Base-by-base conservation (phyloP, 1,140 invertebrate species). In the honey bee (Apis mellifera) region DNA sequence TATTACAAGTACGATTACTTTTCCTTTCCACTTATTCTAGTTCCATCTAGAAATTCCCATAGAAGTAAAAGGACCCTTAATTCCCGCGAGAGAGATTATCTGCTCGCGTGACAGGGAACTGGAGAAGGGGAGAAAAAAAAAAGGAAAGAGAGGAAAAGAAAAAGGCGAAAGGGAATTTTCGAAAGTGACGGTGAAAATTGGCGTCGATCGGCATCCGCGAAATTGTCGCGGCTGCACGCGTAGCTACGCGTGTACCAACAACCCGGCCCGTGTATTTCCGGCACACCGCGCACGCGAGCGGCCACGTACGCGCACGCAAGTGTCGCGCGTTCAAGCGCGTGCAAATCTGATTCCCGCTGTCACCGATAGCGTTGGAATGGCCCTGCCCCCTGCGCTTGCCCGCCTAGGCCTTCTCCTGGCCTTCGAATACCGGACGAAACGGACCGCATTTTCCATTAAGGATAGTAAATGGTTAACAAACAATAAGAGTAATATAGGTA, bases 241-340 rank as follows among this genome's bases (percentile, higher is more conserved):
- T 69, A 65, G 17, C 21, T 71, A 50, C 23, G 19, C 32, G 21
- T 57, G 75, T 77, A 66, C 75, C 17, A 52, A 32, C 65, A 15
- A 60, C 15, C 5, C 55, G 19, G 52, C 60, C 13, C 17, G 55
- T 32, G 70, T 74, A 32, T 52, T 74, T 66, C 60, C 52, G 71
- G 32, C 9, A 59, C 2, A 69, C 48, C 66, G 69, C 76, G 76
- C 59, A 80, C 70, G 70, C 70, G 59, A 80, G 19, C n/a, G n/a
- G n/a, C 77, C 50, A 19, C 52, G 69, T 73, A 55, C 55, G 59
- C n/a, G 50, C 69, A 73, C 59, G 78, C 70, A 80, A 60, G 78
- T 80, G 69, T 73, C 78, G 60, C 78, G 60, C 70, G 19, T 66
- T 80, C 52, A 73, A 74, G 68, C 78, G 60, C 60, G 60, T 80